Percentiles rank a stretch among this genome's conserved stretches.
These are phyloP conservation scores for Tympanoctomys barrerae DNA, from an alignment of 2,797 vertebrate species.

Conservation along the genomic window DNA sequence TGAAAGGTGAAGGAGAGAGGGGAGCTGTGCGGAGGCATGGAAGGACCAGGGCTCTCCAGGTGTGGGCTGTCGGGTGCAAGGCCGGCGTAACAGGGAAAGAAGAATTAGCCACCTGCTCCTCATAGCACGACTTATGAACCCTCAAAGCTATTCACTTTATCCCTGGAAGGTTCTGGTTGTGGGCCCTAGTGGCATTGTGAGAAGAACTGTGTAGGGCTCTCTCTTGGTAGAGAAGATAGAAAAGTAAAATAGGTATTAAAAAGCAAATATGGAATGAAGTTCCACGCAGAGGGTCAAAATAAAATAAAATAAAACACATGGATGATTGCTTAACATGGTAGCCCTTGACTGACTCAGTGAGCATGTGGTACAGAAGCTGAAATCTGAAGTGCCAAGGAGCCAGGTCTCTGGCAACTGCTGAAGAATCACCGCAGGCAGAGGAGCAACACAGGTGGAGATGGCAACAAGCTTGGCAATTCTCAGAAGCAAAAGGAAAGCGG, in stretches of 20 bases:
- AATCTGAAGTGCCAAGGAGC: neutral
- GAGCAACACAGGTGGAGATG: neutral
- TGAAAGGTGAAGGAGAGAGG: neutral
- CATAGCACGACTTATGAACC: neutral
- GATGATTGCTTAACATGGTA: neutral
- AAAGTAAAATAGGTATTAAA: neutral
- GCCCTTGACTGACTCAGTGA: neutral
- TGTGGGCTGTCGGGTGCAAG: neutral
- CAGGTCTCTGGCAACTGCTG: neutral
- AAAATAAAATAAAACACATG: neutral
- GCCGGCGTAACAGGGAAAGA: neutral
- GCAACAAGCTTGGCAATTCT: neutral
- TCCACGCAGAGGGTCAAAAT: neutral
- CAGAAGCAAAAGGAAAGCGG: neutral
- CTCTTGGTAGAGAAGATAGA: neutral
- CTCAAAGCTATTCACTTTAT: neutral
- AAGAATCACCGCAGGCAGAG: neutral
- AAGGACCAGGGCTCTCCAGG: neutral
- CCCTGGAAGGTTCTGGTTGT: neutral
- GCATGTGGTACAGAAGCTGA: neutral
- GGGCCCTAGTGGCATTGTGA: neutral
- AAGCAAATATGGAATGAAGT: neutral
- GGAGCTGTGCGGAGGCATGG: fast-evolving
- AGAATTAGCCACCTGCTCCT: neutral
- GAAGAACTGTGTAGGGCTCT: neutral